Conservation (phyloP, 2,797 vertebrate species). For the Enteromius radiatus region DNA sequence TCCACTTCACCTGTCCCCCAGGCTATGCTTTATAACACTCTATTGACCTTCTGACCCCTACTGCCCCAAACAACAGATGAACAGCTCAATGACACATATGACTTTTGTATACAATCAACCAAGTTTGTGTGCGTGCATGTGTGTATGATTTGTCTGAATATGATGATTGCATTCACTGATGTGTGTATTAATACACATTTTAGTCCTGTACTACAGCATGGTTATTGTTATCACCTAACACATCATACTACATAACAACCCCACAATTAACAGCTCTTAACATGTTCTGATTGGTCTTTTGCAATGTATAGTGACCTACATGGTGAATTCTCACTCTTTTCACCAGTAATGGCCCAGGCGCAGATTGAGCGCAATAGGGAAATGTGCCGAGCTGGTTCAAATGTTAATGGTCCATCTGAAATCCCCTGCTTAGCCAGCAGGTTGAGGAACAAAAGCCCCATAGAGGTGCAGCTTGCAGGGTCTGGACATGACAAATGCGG, state of each 20-base stretch:
- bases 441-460: slow-evolving; percentile 84
- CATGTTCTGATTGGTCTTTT: neutral
- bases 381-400: slow-evolving; percentile 77
- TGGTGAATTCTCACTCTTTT: slow-evolving; percentile 18
- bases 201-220: neutral
- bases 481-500: slow-evolving; percentile 85
- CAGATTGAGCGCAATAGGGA: slow-evolving; percentile 52
- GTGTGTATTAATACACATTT: neutral
- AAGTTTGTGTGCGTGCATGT: neutral
- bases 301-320: neutral
- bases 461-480: slow-evolving; percentile 79
- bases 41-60: slow-evolving; percentile 50
- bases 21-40: slow-evolving; percentile 39
- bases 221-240: slow-evolving; percentile 7
- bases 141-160: neutral
- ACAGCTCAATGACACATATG: slow-evolving; percentile 10
- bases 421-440: slow-evolving; percentile 86
- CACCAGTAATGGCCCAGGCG: slow-evolving; percentile 9
- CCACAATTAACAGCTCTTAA: slow-evolving; percentile 8
- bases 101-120: neutral
- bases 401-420: slow-evolving; percentile 84
- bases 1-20: slow-evolving; percentile 32
- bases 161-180: neutral
- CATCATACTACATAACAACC: neutral
- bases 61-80: slow-evolving; percentile 33